Evolutionary conservation across 2,797 vertebrate species (phyloP).

Genomic region (Lagocephalus sceleratus): DNA sequence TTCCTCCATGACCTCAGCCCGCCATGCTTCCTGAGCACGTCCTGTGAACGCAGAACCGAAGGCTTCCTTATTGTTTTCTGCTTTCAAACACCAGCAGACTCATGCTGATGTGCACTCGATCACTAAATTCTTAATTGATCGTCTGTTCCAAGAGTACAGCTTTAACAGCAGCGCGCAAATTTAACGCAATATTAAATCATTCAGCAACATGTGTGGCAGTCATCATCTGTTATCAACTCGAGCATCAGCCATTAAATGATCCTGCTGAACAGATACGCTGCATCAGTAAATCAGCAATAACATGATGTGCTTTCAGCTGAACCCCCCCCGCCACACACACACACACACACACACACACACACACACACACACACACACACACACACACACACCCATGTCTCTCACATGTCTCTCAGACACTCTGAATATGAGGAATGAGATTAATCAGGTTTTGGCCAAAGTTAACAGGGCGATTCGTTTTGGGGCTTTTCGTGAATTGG

Average conservation of each 20-base stretch:
- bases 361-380: too few species aligned
- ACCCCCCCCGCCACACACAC: too few species aligned
- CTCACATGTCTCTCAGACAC: neutral
- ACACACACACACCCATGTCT: too few species aligned
- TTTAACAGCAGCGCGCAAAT: neutral
- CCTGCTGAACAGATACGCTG: conserved; percentile 10
- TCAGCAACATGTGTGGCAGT: conserved; percentile 1
- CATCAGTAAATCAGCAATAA: conserved; percentile 1
- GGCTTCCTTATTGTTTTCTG: conserved; percentile 30
- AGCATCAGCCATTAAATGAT: conserved; percentile 17
- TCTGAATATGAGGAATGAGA: neutral
- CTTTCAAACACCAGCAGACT: conserved; percentile 23
- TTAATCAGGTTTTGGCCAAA: neutral
- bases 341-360: too few species aligned
- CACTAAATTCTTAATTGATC: conserved; percentile 2
- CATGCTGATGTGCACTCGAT: too few species aligned
- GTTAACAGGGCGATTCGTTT: too few species aligned
- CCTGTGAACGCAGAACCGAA: conserved; percentile 29
- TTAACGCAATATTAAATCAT: conserved; percentile 1
- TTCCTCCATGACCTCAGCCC: conserved; percentile 25
- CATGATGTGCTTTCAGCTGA: neutral
- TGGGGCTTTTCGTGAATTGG: too few species aligned
- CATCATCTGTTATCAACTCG: conserved; percentile 17
- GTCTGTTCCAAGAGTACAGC: conserved; percentile 1
- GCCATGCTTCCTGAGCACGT: conserved; percentile 24